phyloP scores from a whole-genome alignment of 2,113 vertebrate species.

The Zosterops hypoxanthus region DNA sequence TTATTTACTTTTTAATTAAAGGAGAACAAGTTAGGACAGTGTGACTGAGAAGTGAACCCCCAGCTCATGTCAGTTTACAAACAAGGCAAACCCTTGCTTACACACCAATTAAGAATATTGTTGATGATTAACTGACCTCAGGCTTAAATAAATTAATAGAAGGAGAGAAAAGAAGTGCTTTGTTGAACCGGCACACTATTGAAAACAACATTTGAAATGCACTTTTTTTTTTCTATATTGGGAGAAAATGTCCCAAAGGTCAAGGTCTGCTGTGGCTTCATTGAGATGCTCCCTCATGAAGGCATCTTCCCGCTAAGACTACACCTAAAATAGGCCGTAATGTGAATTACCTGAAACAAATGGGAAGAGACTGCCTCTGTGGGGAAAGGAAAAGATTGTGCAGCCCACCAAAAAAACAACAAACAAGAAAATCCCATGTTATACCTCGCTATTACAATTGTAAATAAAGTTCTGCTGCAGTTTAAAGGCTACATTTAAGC shows the following conservation, averaged over 20 bases:
- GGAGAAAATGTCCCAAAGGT: not conserved
- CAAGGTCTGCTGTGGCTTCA: not conserved
- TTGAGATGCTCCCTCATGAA: not conserved
- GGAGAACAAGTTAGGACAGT: constrained; percentile 49
- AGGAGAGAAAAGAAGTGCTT: not conserved
- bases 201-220: not conserved
- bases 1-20: constrained; percentile 77
- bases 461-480: not conserved
- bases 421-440: not conserved
- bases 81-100: constrained; percentile 12
- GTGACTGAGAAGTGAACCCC: constrained; percentile 55
- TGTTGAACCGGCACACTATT: not conserved
- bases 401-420: not conserved
- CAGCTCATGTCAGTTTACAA: constrained; percentile 37
- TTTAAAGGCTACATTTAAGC: not conserved
- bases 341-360: not conserved
- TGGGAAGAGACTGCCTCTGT: not conserved
- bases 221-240: not conserved
- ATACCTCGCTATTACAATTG: not conserved
- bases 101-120: not conserved
- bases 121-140: not conserved
- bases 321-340: not conserved
- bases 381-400: not conserved
- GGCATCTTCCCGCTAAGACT: not conserved
- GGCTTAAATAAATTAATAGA: not conserved